Percentiles rank a stretch among this genome's conserved stretches.
Evolutionary conservation across 2,797 vertebrate genomes (phyloP).

Genomic region (Labeo calbasu): DNA sequence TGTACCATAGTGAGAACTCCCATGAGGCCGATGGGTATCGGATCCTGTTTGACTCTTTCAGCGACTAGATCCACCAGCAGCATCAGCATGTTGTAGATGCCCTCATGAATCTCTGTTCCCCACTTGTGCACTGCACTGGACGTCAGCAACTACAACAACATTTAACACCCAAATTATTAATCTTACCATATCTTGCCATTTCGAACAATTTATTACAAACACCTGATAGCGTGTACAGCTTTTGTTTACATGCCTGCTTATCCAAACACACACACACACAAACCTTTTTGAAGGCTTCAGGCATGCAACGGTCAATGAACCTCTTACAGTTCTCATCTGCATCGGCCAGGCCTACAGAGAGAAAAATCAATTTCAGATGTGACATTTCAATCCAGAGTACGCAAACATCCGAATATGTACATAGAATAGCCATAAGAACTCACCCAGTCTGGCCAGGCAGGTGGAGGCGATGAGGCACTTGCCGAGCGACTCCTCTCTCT

Average conservation of each 20-base stretch:
- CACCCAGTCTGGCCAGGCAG: constrained; percentile 92
- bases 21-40: constrained; percentile 90
- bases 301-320: constrained; percentile 98
- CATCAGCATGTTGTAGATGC: constrained; percentile 99
- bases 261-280: constrained; percentile 32
- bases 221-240: neutral
- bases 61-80: constrained; percentile 95
- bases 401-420: neutral
- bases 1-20: constrained; percentile 93
- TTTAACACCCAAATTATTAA: neutral
- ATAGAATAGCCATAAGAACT: constrained; percentile 62
- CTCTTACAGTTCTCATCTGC: constrained; percentile 98
- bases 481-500: constrained; percentile 95
- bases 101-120: constrained; percentile 99
- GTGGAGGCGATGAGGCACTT: constrained; percentile 97
- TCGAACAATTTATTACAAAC: neutral
- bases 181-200: neutral
- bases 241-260: neutral
- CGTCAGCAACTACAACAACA: constrained; percentile 84
- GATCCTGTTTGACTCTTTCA: constrained; percentile 96
- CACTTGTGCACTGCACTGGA: constrained; percentile 99
- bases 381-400: neutral
- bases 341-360: constrained; percentile 87
- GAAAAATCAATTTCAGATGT: constrained; percentile 3
- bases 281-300: constrained; percentile 99